phyloP scores from a whole-genome alignment of 2,888 invertebrate genomes.

The Cactoblastis cactorum region DNA sequence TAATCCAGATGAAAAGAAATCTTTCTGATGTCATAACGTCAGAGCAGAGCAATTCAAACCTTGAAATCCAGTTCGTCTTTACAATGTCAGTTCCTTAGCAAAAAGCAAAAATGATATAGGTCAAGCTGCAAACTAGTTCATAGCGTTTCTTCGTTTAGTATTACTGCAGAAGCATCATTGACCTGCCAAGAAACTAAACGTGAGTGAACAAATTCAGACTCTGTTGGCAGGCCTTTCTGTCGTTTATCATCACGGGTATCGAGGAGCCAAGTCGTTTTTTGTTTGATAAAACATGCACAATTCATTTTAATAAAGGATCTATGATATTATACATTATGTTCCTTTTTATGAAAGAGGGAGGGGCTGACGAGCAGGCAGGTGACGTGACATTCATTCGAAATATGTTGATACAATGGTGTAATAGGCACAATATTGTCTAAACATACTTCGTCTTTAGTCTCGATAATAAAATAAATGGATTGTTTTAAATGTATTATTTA shows the following conservation, averaged over 20 bases:
- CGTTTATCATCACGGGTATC: conserved; percentile 39
- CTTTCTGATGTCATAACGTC: too few species aligned
- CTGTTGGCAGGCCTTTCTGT: conserved; percentile 42
- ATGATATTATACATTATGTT: too few species aligned
- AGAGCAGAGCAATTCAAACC: neutral
- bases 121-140: conserved; percentile 36
- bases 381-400: too few species aligned
- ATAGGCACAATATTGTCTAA: too few species aligned
- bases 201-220: conserved; percentile 38
- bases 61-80: neutral
- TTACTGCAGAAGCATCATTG: conserved; percentile 33
- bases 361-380: too few species aligned
- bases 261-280: conserved; percentile 26
- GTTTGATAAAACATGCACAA: neutral
- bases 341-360: too few species aligned
- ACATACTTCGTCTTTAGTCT: too few species aligned
- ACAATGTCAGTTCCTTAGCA: neutral
- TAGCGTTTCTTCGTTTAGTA: conserved; percentile 32
- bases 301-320: too few species aligned
- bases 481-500: too few species aligned
- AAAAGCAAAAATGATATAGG: conserved; percentile 37
- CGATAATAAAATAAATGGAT: too few species aligned
- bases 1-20: too few species aligned
- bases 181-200: conserved; percentile 46
- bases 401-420: too few species aligned